Evolutionary conservation across 23 tunicate genomes (phyloP).

Genomic region (Aplidium turbinatum): DNA sequence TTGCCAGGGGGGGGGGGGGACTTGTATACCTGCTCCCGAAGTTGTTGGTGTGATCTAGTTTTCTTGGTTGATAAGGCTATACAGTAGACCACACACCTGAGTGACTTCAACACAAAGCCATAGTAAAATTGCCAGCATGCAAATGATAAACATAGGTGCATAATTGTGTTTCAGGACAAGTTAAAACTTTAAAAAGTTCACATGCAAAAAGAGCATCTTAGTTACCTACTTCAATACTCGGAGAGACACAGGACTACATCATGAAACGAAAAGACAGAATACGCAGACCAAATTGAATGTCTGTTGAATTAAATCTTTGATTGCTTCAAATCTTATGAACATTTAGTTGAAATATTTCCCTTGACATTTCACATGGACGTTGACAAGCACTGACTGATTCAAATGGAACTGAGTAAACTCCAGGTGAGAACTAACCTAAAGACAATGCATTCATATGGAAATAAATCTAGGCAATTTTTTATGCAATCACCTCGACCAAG

Average conservation of each 20-base stretch:
- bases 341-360: slow-evolving; percentile 53
- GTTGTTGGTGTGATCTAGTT: slow-evolving; percentile 45
- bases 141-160: slow-evolving; percentile 35
- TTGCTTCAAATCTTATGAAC: slow-evolving; percentile 58
- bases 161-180: slow-evolving; percentile 39
- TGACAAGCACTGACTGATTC: slow-evolving; percentile 35
- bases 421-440: slow-evolving; percentile 33
- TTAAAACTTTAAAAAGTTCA: slow-evolving; percentile 33
- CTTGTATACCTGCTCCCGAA: too few relatives aligned
- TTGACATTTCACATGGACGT: slow-evolving; percentile 37
- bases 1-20: too few relatives aligned
- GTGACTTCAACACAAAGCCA: slow-evolving; percentile 43
- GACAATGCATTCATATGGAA: slow-evolving; percentile 45
- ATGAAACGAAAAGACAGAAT: slow-evolving; percentile 33
- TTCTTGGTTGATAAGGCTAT: slow-evolving; percentile 49
- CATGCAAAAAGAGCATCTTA: slow-evolving; percentile 25
- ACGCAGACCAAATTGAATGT: slow-evolving; percentile 40
- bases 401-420: slow-evolving; percentile 48
- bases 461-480: slow-evolving; percentile 59
- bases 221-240: slow-evolving; percentile 29
- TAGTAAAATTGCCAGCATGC: slow-evolving; percentile 41
- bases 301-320: slow-evolving; percentile 38
- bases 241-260: slow-evolving; percentile 22
- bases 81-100: slow-evolving; percentile 23
- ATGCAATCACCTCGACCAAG: slow-evolving; percentile 53